Conservation (phyloP, 2,113 vertebrate species). For the Zapus hudsonius region DNA sequence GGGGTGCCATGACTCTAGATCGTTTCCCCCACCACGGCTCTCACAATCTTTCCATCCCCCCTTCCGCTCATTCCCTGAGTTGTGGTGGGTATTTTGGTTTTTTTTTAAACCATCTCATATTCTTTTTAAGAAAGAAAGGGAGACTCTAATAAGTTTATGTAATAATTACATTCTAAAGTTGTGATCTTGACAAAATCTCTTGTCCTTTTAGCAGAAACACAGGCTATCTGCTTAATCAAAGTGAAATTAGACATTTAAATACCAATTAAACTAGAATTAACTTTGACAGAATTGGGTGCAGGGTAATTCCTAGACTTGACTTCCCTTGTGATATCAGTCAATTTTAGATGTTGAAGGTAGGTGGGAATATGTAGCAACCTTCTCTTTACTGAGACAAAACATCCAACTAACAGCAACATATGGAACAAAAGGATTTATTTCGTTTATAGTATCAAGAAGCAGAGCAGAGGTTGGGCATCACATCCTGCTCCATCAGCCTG, state of each 20-base stretch:
- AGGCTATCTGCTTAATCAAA: neutral
- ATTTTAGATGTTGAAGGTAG: neutral
- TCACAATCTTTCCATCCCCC: no score
- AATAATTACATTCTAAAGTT: conserved; percentile 10
- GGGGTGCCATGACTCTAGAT: no score
- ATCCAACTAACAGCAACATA: no score
- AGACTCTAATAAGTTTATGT: neutral
- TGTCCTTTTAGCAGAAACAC: conserved; percentile 1
- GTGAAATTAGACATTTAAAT: conserved; percentile 1
- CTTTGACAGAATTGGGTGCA: neutral
- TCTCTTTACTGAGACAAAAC: no score
- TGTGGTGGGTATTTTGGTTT: no score
- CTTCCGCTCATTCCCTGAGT: no score
- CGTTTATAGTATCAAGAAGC: no score
- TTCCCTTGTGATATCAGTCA: neutral
- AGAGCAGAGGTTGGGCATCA: no score
- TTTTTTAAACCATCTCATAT: neutral
- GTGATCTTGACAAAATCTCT: neutral
- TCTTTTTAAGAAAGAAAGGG: neutral
- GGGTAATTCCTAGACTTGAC: neutral
- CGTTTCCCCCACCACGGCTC: no score
- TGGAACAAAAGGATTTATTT: no score
- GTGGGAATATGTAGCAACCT: neutral
- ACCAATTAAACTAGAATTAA: neutral
- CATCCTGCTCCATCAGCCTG: no score